Base-by-base conservation (phyloP, 2,888 invertebrate genomes). In the Andrena bicolor region DNA sequence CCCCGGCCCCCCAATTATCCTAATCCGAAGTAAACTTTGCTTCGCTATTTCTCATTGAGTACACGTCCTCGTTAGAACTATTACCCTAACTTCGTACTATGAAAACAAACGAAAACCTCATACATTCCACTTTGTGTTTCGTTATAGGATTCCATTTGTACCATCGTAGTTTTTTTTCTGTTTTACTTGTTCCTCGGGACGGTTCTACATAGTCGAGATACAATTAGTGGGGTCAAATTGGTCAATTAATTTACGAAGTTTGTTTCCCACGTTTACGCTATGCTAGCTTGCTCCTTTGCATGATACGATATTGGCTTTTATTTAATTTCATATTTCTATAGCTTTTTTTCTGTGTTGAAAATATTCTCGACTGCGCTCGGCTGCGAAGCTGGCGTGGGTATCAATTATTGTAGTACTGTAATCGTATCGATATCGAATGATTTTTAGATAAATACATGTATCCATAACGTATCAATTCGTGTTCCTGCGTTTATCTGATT, bases 11-110 rank as follows among this genome's bases (percentile, higher is more conserved):
- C 75, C 78, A 87, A 88, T 88, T 87, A 87, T 80, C 77, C 81
- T 82, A 88, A 81, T 86, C 76, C 85, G 70, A 66, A 71, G 83
- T 76, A 79, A 88, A 88, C 87, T 87, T 79, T 70, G 83, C 35
- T 51, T 56, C 49, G 32, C 48, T 69, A 60, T 26, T 70, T 69
- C 70, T 26, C 20, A 58, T 48, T 41, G 58, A 70, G 58, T 48
- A 20, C 13, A 28, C 4, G 53, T 48, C 49, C 23, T 28, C 48
- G 76, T 71, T 65, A 32, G 73, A 53, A 23, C 23, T 30, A 23
- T 63, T 53, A 49, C 6, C 66, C 7, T n/a, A 2, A 7, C 32
- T 61, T 6, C 60, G 60, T 16, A 16, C 26, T 16, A 23, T 26
- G 23, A 23, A 56, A 16, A 58, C 28, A 6, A 26, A 28, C 0